Evolutionary conservation across 2,888 invertebrate species (phyloP).

Genomic region (Odontothrips loti): DNA sequence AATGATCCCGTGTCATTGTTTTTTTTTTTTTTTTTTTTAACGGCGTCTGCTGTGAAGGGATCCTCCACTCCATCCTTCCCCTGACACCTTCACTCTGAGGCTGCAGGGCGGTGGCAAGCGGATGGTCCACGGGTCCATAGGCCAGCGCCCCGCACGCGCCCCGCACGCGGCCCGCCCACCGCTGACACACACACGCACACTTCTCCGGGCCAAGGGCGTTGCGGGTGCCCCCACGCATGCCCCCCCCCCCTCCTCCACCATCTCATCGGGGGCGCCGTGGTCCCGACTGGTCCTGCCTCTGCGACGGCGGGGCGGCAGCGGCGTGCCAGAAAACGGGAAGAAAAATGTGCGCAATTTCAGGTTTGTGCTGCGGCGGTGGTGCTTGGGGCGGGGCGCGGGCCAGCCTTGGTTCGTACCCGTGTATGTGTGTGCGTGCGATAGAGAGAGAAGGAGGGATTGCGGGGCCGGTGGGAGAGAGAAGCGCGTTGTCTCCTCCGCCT

Average conservation of each 20-base stretch:
- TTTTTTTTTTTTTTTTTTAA: too few species aligned
- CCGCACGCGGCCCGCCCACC: too few species aligned
- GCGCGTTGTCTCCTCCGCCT: background rate
- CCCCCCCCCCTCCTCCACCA: background rate
- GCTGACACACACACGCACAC: too few species aligned
- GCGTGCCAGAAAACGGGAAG: background rate
- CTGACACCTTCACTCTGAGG: too few species aligned
- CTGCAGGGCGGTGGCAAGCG: too few species aligned
- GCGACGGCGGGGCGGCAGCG: background rate
- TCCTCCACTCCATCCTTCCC: too few species aligned
- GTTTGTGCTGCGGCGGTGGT: background rate
- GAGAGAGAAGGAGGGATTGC: background rate
- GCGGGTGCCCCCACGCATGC: background rate
- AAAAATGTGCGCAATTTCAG: slow-evolving; percentile 17
- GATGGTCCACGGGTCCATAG: too few species aligned
- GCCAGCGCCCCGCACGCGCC: too few species aligned
- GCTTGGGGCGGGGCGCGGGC: background rate
- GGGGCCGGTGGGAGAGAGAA: background rate
- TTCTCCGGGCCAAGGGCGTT: too few species aligned
- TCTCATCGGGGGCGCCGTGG: background rate
- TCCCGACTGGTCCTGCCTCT: background rate
- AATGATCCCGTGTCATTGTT: too few species aligned
- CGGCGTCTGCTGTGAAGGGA: too few species aligned
- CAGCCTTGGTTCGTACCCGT: background rate
- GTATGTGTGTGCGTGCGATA: background rate